These are phyloP conservation scores for Ptiloglossa arizonensis DNA, from an alignment of 1,140 invertebrate genomes.

Conservation along the genomic window DNA sequence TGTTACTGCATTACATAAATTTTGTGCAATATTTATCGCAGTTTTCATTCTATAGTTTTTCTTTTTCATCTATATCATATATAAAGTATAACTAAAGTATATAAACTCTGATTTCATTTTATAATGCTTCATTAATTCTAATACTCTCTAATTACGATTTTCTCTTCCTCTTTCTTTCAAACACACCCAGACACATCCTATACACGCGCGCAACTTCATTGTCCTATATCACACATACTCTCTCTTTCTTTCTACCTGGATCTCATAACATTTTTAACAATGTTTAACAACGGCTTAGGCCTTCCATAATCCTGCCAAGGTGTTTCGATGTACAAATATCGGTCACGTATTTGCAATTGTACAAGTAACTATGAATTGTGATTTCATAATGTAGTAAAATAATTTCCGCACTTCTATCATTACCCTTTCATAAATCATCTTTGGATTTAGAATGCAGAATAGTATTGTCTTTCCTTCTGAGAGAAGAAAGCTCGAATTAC, in stretches of 20 bases:
- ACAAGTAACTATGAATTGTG: slow-evolving; percentile 34
- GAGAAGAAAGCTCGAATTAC: slow-evolving; percentile 46
- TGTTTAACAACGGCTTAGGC: slow-evolving; percentile 80
- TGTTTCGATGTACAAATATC: slow-evolving; percentile 74
- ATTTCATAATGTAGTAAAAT: slow-evolving; percentile 57
- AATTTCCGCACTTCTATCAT: slow-evolving; percentile 24
- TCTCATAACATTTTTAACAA: slow-evolving; percentile 77
- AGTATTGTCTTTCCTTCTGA: slow-evolving; percentile 53
- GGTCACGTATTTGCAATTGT: slow-evolving; percentile 61
- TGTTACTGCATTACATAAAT: slow-evolving; percentile 70
- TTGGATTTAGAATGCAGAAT: slow-evolving; percentile 56
- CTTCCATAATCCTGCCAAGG: slow-evolving; percentile 68
- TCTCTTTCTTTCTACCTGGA: slow-evolving; percentile 64
- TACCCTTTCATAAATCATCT: slow-evolving; percentile 42
- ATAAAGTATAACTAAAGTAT: slow-evolving; percentile 79
- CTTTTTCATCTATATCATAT: slow-evolving; percentile 69
- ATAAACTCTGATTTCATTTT: slow-evolving; percentile 79
- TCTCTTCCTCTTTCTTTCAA: slow-evolving; percentile 57
- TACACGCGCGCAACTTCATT: slow-evolving; percentile 32
- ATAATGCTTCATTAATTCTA: slow-evolving; percentile 77
- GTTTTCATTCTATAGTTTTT: slow-evolving; percentile 60
- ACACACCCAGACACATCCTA: slow-evolving; percentile 11
- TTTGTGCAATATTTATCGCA: slow-evolving; percentile 77
- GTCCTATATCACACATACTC: slow-evolving; percentile 49
- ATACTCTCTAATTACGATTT: slow-evolving; percentile 75